Percentiles rank a stretch among this genome's conserved stretches.
phyloP scores from a whole-genome alignment of 2,113 vertebrate species.

The Leptobrachium ailaonicum region DNA sequence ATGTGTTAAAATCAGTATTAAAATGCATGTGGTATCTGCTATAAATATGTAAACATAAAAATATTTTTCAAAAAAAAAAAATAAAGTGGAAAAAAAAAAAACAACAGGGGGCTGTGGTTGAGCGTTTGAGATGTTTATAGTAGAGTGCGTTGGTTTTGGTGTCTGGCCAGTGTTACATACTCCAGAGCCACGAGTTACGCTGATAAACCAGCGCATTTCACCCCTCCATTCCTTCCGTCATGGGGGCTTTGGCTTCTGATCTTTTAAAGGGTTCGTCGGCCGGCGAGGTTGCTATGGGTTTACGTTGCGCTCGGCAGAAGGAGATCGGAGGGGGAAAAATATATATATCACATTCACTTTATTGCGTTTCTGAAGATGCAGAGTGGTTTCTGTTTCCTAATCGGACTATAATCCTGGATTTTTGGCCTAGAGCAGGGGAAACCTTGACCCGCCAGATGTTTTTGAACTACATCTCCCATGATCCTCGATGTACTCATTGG shows the following conservation, averaged over 20 bases:
- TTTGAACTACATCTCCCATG: too few relatives aligned
- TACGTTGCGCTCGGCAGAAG: neutral
- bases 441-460: too few relatives aligned
- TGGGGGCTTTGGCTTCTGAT: neutral
- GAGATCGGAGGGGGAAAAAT: too few relatives aligned
- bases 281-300: neutral
- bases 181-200: neutral
- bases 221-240: neutral
- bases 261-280: neutral
- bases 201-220: neutral
- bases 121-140: neutral
- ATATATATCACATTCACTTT: too few relatives aligned
- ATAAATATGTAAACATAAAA: constrained; percentile 27
- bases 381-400: too few relatives aligned
- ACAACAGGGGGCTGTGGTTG: neutral
- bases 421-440: too few relatives aligned
- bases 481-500: too few relatives aligned
- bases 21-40: constrained; percentile 34
- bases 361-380: too few relatives aligned
- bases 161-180: constrained; percentile 1
- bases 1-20: constrained; percentile 23
- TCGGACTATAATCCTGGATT: too few relatives aligned
- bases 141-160: neutral
- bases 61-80: constrained; percentile 21
- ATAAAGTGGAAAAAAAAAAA: neutral